These are phyloP conservation scores for Premnoplex brunnescens DNA, from an alignment of 2,797 vertebrate species.

Conservation along the genomic window DNA sequence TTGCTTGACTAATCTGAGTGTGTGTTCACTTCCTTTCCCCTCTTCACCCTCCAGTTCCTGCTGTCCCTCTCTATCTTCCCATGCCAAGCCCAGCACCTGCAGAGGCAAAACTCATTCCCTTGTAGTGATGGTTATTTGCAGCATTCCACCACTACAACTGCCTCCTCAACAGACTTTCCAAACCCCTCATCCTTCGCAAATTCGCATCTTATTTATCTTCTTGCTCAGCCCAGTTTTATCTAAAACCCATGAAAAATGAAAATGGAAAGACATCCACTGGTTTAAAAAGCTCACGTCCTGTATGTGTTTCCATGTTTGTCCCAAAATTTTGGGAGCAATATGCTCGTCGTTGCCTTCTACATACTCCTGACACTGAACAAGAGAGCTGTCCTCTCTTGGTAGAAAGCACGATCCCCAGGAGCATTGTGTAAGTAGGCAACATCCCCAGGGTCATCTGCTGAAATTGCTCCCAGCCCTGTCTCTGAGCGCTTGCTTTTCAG, in stretches of 20 bases:
- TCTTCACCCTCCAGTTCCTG: neutral
- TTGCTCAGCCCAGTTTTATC: neutral
- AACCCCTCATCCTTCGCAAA: neutral
- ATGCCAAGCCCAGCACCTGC: rapidly evolving
- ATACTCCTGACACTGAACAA: neutral
- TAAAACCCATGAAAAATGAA: neutral
- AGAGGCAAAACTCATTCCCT: neutral
- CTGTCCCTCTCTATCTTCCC: neutral
- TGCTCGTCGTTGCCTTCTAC: neutral
- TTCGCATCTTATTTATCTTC: neutral
- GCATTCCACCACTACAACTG: neutral
- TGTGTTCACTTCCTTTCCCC: neutral
- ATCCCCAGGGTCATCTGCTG: neutral
- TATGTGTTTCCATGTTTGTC: neutral
- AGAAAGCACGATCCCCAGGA: neutral
- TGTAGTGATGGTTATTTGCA: neutral
- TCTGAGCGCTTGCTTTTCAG: neutral
- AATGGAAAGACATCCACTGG: neutral
- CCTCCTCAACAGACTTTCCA: neutral
- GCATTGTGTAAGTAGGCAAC: neutral
- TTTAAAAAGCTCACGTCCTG: neutral
- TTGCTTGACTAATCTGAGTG: conserved; percentile 12
- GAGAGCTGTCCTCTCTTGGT: neutral
- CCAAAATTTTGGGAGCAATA: neutral
- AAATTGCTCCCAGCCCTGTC: neutral